These are phyloP conservation scores for Sinocyclocheilus anophthalmus DNA, from an alignment of 2,113 vertebrate species.

Conservation along the genomic window DNA sequence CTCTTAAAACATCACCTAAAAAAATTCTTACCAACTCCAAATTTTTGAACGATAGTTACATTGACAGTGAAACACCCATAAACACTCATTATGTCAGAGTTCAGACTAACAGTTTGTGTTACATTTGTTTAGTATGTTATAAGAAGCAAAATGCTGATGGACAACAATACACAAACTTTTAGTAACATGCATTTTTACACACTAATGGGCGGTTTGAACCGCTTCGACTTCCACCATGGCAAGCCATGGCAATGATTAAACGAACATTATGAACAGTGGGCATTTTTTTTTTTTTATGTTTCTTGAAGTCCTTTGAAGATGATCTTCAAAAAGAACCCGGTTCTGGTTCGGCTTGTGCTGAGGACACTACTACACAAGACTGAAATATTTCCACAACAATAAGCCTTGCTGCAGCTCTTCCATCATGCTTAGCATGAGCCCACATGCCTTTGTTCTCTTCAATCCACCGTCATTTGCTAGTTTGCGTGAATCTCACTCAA, in stretches of 20 bases:
- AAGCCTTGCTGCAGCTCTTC: constrained; percentile 63
- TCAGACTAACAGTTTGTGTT: not conserved
- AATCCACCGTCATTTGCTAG: constrained; percentile 61
- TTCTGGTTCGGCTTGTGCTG: constrained; percentile 7
- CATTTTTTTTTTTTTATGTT: constrained; percentile 30
- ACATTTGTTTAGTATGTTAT: constrained; percentile 10
- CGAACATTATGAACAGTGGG: constrained; percentile 29
- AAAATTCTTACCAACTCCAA: not conserved
- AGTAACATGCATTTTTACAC: constrained; percentile 50
- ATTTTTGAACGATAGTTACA: not conserved
- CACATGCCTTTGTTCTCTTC: constrained; percentile 64
- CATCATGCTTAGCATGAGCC: constrained; percentile 72
- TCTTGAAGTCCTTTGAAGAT: constrained; percentile 35
- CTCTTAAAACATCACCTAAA: not conserved
- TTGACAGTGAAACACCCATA: not conserved
- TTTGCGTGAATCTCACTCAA: constrained; percentile 66
- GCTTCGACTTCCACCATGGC: constrained; percentile 44
- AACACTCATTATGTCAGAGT: not conserved
- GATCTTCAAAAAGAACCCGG: constrained; percentile 32
- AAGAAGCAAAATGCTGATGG: constrained; percentile 43
- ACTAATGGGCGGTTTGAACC: constrained; percentile 34
- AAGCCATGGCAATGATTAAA: constrained; percentile 44
- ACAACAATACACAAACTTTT: constrained; percentile 42
- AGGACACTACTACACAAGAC: constrained; percentile 43
- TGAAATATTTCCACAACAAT: constrained; percentile 31